Conservation (phyloP, 2,797 vertebrate species). For the Potorous gilbertii region DNA sequence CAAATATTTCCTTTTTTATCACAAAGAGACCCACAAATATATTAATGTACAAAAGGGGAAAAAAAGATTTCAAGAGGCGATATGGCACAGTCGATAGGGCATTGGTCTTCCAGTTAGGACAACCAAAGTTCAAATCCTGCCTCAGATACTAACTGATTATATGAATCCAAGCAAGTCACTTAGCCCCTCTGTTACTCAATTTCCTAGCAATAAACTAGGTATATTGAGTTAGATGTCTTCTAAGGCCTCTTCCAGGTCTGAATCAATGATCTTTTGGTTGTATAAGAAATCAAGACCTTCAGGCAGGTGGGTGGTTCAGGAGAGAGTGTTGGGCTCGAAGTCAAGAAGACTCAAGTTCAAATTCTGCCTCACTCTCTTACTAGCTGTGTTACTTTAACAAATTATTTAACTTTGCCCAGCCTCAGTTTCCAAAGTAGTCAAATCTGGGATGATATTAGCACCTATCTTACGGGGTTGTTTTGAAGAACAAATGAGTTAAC, state of each 20-base stretch:
- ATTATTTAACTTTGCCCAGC: not conserved
- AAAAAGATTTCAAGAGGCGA: not conserved
- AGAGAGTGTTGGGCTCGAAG: not conserved
- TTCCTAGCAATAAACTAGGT: not conserved
- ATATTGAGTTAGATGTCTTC: not conserved
- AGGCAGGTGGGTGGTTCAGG: not conserved
- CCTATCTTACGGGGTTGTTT: not conserved
- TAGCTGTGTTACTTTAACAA: not conserved
- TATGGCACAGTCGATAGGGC: not conserved
- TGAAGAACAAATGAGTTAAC: not conserved
- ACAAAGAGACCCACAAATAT: not conserved
- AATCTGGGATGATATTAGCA: not conserved
- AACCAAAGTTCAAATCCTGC: not conserved
- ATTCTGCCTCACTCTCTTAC: not conserved
- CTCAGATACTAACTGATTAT: not conserved
- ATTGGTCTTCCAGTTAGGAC: not conserved
- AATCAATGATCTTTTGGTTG: not conserved
- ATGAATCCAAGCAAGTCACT: not conserved
- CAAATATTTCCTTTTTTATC: not conserved
- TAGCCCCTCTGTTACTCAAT: not conserved
- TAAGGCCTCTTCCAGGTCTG: not conserved
- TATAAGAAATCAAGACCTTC: not conserved
- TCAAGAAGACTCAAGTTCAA: not conserved
- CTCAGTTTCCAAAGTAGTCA: not conserved
- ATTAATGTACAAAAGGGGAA: not conserved